Base-by-base conservation (phyloP, 2,113 vertebrate species). In the Epinephelus fuscoguttatus region DNA sequence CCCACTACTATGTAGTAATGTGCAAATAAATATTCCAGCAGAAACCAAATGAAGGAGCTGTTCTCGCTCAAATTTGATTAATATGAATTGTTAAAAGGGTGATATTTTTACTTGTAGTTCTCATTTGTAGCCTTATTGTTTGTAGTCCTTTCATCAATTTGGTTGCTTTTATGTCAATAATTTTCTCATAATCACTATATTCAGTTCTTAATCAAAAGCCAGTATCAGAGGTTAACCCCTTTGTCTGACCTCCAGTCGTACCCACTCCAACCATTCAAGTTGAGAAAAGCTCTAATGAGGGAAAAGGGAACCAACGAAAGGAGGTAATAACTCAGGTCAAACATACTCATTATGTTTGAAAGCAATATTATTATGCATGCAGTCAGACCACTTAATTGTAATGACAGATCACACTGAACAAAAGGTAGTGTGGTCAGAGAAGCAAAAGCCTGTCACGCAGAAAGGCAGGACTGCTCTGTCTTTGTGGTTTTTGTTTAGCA, bases 401-500 rank as follows among this genome's bases (percentile, higher is more conserved):
- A 49, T 75, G 47, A 55, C 37, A 66, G 19, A 71, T 42, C 42
- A 53, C 33, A 42, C n/a, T 27, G 0, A 25, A 14, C 30, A 71
- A 55, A 5, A n/a, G 27, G 42, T 50, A 14, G 19, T 61, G 56
- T 33, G n/a, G 57, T 23, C 4, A 53, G 59, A 62, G 23, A 50
- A 57, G 4, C 15, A 50, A 70, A 23, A 62, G 14, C 5, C 55
- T 63, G 1, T 19, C 11, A 50, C 2, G 21, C 6, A 63, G 40
- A 56, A 40, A 47, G 11, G 40, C 15, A 71, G 23, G 3, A 9
- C 3, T 21, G 27, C 23, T 30, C 49, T 4, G 17, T 25, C 52
- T 56, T 52, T 4, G 50, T 19, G 14, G 19, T 59, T 45, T 27
- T 87, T 82, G 76, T 83, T 87, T 68, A 71, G 75, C 55, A 62